Percentiles rank a stretch among this genome's conserved stretches.
These are phyloP conservation scores for Lepidochitona cinerea DNA, from an alignment of 2,888 invertebrate species.

Conservation along the genomic window DNA sequence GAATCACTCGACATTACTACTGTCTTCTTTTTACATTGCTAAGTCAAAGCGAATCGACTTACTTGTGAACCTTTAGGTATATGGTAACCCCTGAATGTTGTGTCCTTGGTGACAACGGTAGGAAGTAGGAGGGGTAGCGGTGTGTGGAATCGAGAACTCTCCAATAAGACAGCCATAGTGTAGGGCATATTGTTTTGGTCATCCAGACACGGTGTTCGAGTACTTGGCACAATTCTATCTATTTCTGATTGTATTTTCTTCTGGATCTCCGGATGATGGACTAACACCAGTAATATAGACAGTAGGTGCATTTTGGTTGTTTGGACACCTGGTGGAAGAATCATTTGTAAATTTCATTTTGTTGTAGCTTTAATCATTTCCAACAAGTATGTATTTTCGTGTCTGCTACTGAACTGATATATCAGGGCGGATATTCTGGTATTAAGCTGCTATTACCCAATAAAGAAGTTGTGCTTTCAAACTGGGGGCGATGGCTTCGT, in stretches of 20 bases:
- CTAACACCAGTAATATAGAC: neutral
- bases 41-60: too few relatives aligned
- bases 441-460: too few relatives aligned
- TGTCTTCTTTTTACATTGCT: too few relatives aligned
- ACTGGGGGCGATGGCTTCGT: too few relatives aligned
- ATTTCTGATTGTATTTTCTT: slow-evolving; percentile 12
- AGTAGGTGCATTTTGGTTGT: neutral
- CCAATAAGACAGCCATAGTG: slow-evolving; percentile 6
- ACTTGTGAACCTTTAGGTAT: neutral
- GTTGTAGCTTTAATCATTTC: too few relatives aligned
- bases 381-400: too few relatives aligned
- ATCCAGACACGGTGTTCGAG: slow-evolving; percentile 1
- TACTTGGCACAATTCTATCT: neutral
- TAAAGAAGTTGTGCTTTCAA: too few relatives aligned
- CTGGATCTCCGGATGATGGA: slow-evolving; percentile 12
- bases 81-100: neutral
- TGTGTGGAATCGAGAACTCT: slow-evolving; percentile 7
- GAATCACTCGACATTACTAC: too few relatives aligned
- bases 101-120: neutral
- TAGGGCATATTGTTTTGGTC: slow-evolving; percentile 9
- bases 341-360: too few relatives aligned
- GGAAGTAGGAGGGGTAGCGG: neutral
- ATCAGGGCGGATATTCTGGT: too few relatives aligned
- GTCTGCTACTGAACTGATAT: too few relatives aligned
- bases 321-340: neutral